phyloP scores from a whole-genome alignment of 2,113 vertebrate species.

The Fukomys damarensis region DNA sequence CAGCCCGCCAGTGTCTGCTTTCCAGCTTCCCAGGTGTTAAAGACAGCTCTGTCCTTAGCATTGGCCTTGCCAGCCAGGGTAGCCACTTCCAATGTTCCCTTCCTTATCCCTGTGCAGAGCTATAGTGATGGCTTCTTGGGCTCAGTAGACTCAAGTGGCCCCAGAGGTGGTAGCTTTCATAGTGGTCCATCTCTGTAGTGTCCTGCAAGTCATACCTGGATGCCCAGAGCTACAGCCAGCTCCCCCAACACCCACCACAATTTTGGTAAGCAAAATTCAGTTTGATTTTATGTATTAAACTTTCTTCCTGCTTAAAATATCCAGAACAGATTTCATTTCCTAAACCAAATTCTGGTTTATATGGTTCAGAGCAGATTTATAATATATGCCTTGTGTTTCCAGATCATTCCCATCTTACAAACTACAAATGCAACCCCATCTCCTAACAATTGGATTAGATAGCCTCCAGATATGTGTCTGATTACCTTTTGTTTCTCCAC shows the following conservation, averaged over 20 bases:
- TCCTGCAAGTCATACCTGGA: background rate
- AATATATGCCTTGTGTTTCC: background rate
- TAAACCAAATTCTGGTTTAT: background rate
- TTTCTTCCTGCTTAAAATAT: background rate
- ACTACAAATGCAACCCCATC: background rate
- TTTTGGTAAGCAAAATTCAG: background rate
- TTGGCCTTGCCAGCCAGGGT: background rate
- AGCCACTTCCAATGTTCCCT: background rate
- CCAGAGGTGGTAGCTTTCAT: background rate
- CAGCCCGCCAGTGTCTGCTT: background rate
- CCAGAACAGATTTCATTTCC: background rate
- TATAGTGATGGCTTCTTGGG: background rate
- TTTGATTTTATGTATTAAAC: background rate
- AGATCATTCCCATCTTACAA: background rate
- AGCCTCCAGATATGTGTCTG: background rate
- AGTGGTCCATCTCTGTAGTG: background rate
- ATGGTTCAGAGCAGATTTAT: background rate
- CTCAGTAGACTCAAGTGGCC: background rate
- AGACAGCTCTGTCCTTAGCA: background rate
- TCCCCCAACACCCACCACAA: background rate
- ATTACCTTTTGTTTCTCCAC: background rate
- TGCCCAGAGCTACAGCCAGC: background rate
- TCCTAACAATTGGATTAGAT: background rate
- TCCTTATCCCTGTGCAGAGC: background rate
- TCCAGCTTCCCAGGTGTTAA: background rate